These are phyloP conservation scores for Odontomyia ornata DNA, from an alignment of 2,888 invertebrate genomes.

Conservation along the genomic window DNA sequence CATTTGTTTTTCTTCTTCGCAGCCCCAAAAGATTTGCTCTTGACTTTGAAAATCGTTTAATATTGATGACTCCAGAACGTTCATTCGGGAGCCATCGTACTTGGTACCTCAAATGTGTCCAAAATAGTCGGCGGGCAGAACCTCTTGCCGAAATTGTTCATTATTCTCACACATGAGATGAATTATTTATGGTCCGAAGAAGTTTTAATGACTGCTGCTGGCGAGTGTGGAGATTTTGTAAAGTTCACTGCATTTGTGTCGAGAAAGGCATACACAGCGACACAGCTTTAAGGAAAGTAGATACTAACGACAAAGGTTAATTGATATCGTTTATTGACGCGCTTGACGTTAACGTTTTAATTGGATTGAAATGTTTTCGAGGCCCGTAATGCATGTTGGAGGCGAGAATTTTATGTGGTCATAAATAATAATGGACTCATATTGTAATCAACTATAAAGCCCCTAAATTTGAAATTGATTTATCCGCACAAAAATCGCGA, in stretches of 20 bases:
- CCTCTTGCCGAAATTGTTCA: slow-evolving; percentile 5
- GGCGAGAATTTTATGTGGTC: too few relatives aligned
- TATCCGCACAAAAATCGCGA: too few relatives aligned
- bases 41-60: background rate
- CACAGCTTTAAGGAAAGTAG: background rate
- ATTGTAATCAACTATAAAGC: too few relatives aligned
- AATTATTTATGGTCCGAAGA: slow-evolving; percentile 45
- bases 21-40: background rate
- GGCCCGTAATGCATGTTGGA: too few relatives aligned
- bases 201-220: slow-evolving; percentile 47
- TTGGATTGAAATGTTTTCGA: slow-evolving; percentile 20
- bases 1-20: background rate
- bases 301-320: background rate
- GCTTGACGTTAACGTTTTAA: slow-evolving; percentile 37
- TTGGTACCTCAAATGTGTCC: background rate
- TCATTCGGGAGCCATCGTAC: background rate
- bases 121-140: background rate
- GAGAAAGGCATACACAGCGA: background rate
- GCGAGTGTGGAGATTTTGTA: slow-evolving; percentile 22
- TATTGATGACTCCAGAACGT: background rate
- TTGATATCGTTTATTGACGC: slow-evolving; percentile 19
- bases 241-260: background rate
- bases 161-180: slow-evolving; percentile 43
- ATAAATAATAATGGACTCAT: too few relatives aligned
- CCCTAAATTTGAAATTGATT: too few relatives aligned